phyloP scores from a whole-genome alignment of 2,888 invertebrate genomes.

The Argyra leucocephala region DNA sequence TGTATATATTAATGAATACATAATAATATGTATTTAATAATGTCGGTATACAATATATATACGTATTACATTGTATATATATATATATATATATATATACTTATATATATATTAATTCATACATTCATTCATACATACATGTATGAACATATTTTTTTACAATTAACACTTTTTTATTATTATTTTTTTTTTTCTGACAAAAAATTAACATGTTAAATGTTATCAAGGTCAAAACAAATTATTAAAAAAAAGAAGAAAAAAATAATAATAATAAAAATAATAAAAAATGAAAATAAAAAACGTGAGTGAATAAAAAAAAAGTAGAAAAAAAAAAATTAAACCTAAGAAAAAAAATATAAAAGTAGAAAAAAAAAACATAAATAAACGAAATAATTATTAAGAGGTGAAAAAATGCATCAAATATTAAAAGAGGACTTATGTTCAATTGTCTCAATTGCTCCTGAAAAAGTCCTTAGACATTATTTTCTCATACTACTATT shows the following conservation, averaged over 20 bases:
- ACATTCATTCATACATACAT: no score
- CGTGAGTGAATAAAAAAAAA: not conserved
- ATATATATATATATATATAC: no score
- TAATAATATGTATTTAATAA: no score
- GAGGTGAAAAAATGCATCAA: not conserved
- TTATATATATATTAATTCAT: no score
- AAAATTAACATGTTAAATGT: constrained; percentile 6
- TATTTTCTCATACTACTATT: constrained; percentile 2
- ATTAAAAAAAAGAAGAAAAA: not conserved
- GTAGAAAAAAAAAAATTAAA: not conserved
- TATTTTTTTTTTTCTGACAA: not conserved
- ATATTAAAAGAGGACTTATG: not conserved
- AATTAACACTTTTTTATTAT: not conserved
- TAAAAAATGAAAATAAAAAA: not conserved
- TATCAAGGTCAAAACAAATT: constrained; percentile 6
- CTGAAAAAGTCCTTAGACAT: constrained; percentile 5
- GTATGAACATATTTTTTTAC: not conserved
- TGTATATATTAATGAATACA: no score
- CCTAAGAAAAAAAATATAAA: not conserved
- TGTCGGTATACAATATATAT: no score
- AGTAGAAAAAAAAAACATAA: not conserved
- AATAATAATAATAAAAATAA: not conserved
- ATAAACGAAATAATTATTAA: constrained; percentile 6
- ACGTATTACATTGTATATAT: no score
- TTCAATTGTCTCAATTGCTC: constrained; percentile 6